A percentile compares a stretch with the other conserved stretches of the same genome.
Evolutionary conservation across 2,888 invertebrate species (phyloP).

Genomic region (Nephrotoma guestfalica): DNA sequence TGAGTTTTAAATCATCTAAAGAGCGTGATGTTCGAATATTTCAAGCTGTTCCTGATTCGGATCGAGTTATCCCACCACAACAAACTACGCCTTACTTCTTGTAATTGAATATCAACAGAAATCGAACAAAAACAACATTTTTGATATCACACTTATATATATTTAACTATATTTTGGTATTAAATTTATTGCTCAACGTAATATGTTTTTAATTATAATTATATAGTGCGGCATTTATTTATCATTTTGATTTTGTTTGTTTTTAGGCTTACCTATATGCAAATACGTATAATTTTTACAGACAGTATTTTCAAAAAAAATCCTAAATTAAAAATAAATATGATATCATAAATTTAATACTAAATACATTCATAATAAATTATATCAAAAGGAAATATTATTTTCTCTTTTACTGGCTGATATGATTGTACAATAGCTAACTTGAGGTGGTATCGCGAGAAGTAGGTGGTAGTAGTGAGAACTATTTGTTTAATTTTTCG

Average conservation of each 20-base stretch:
- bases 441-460: too few relatives aligned
- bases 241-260: neutral
- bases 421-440: too few relatives aligned
- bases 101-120: slow-evolving; percentile 33
- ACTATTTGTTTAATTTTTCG: too few relatives aligned
- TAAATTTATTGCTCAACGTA: slow-evolving; percentile 1
- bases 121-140: neutral
- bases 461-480: too few relatives aligned
- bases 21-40: slow-evolving; percentile 75
- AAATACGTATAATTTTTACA: neutral
- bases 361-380: neutral
- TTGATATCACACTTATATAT: neutral
- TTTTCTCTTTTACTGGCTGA: too few relatives aligned
- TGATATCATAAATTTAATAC: slow-evolving; percentile 2
- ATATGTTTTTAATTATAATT: neutral
- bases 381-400: too few relatives aligned
- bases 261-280: neutral
- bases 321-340: neutral
- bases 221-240: neutral
- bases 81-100: slow-evolving; percentile 96
- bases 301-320: neutral
- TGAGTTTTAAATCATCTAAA: slow-evolving; percentile 71
- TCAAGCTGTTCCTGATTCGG: slow-evolving; percentile 87
- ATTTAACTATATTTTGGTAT: neutral
- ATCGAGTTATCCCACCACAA: slow-evolving; percentile 83